phyloP scores from a whole-genome alignment of 2,113 vertebrate genomes.

The Misgurnus anguillicaudatus region DNA sequence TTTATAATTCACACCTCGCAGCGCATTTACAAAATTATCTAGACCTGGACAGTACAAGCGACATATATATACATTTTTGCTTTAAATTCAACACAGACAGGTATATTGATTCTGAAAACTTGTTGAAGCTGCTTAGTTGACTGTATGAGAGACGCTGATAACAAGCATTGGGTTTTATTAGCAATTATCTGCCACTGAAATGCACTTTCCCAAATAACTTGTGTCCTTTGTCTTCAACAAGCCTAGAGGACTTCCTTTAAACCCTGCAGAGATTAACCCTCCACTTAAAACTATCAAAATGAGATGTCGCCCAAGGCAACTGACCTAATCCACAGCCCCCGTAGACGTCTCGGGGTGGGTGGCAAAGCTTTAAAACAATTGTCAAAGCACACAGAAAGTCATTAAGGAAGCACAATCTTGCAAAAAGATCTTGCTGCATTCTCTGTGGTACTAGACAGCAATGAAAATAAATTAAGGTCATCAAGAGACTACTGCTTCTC shows the following conservation, averaged over 20 bases:
- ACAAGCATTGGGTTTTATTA: conserved; percentile 27
- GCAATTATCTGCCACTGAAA: conserved; percentile 16
- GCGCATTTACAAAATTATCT: neutral
- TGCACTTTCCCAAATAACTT: neutral
- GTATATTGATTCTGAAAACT: neutral
- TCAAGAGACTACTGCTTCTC: no score
- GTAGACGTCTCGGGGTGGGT: neutral
- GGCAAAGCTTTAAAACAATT: conserved; percentile 16
- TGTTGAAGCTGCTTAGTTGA: neutral
- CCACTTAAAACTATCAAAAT: conserved; percentile 14
- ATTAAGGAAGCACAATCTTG: no score
- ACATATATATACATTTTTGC: no score
- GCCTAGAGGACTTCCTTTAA: neutral
- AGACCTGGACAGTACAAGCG: neutral
- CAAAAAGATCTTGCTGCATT: no score
- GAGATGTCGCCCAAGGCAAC: neutral
- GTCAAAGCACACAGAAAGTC: neutral
- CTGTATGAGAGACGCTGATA: conserved; percentile 7
- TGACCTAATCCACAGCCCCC: neutral
- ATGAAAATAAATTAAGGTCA: no score
- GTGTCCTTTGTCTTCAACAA: neutral
- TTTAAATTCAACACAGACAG: neutral
- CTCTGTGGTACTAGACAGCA: no score
- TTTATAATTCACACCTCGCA: neutral
- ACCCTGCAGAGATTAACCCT: neutral